These are phyloP conservation scores for Lycaon pictus DNA, from an alignment of 2,113 vertebrate species.

Conservation along the genomic window DNA sequence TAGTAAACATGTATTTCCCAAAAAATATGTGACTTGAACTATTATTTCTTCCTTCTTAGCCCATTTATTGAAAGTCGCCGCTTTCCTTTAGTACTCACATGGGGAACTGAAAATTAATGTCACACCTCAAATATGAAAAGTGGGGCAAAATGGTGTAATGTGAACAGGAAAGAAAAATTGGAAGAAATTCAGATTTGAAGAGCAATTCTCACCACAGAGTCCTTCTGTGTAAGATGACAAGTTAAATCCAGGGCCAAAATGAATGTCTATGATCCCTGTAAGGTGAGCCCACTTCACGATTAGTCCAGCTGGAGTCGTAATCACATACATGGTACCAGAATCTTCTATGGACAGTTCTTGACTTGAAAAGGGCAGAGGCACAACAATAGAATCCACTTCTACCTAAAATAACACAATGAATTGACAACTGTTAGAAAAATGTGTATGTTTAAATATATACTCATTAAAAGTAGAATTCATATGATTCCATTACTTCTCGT, in stretches of 20 bases:
- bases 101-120: neutral
- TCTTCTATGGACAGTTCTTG: slow-evolving; percentile 94
- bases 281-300: slow-evolving; percentile 97
- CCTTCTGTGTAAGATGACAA: slow-evolving; percentile 92
- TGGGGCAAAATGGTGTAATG: neutral
- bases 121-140: neutral
- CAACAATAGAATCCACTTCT: slow-evolving; percentile 92
- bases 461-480: neutral
- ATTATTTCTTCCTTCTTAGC: neutral
- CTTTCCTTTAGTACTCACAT: neutral
- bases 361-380: slow-evolving; percentile 93
- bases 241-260: slow-evolving; percentile 90
- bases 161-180: neutral
- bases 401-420: slow-evolving; percentile 88
- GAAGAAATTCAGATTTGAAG: slow-evolving; percentile 39
- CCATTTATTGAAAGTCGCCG: neutral
- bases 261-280: slow-evolving; percentile 96
- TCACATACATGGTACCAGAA: slow-evolving; percentile 96
- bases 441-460: neutral
- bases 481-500: neutral
- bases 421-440: slow-evolving; percentile 34
- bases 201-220: slow-evolving; percentile 93
- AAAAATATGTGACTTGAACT: neutral
- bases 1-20: neutral
- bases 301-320: slow-evolving; percentile 95